Conservation (phyloP, 1,140 invertebrate species). For the Aphelinus certus region DNA sequence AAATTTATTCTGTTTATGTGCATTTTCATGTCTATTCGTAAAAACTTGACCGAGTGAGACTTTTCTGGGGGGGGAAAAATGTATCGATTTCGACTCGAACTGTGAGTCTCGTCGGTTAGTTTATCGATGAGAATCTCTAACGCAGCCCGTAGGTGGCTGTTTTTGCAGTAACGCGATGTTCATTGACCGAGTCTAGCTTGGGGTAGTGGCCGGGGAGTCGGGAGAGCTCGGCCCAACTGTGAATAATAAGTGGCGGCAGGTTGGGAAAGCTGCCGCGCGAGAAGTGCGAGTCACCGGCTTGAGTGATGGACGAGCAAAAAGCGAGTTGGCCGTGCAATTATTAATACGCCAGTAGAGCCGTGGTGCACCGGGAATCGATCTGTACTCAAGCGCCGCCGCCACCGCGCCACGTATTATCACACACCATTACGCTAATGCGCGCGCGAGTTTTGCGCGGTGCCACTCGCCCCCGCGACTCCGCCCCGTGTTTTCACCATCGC, state of each 20-base stretch:
- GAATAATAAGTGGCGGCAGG: conserved; percentile 8
- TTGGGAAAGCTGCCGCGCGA: conserved; percentile 47
- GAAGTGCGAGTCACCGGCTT: conserved; percentile 30
- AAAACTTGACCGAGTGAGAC: too few relatives aligned
- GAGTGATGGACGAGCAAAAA: conserved; percentile 47
- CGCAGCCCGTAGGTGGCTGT: too few relatives aligned
- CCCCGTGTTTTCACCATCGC: too few relatives aligned
- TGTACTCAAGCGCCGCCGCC: neutral
- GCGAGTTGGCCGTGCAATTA: conserved; percentile 53
- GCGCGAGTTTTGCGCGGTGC: neutral
- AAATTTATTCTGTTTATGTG: too few relatives aligned
- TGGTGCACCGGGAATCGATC: conserved; percentile 8
- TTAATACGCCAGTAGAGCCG: conserved; percentile 45
- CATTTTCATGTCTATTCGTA: too few relatives aligned
- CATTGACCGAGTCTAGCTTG: too few relatives aligned
- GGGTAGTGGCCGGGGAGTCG: too few relatives aligned
- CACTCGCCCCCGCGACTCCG: conserved; percentile 1
- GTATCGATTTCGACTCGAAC: too few relatives aligned
- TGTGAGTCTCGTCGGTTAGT: too few relatives aligned
- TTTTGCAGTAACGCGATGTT: too few relatives aligned
- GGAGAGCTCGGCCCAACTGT: neutral
- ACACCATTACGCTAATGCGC: neutral
- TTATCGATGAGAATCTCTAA: too few relatives aligned
- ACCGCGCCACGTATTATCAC: neutral
- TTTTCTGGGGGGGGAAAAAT: too few relatives aligned